Base-by-base conservation (phyloP, 2,797 vertebrate species). In the Ctenosaura bakeri region DNA sequence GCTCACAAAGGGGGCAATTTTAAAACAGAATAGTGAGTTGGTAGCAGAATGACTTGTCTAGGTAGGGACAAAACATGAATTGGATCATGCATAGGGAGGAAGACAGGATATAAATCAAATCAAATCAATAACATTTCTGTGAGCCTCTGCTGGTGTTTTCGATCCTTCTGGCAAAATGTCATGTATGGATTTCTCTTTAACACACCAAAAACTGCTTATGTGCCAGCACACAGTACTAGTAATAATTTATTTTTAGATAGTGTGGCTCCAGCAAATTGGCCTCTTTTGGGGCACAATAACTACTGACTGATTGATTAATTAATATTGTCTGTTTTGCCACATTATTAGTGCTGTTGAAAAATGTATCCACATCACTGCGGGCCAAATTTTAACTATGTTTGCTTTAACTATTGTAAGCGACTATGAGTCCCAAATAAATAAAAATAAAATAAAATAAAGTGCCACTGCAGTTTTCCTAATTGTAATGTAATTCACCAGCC, bases 251-350 rank as follows among this genome's bases (percentile, higher is more conserved):
- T 12, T 10, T 73, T 35, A 12, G 50, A 13, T 26, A 56, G 6
- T 74, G 73, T 71, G 38, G 56, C 38, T 7, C 54, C 35, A 54
- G 81, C 88, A 91, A 89, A 89, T 91, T 76, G 74, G 52, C 7
- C 29, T n/a, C 35, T 42, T 35, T 59, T 42, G n/a, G 22, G 2
- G 10, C 66, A 18, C 77, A 54, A 0, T 22, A 74, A 56, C 29
- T 35, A 20, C 6, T 2, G 18, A 8, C 14, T 5, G 12, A 52
- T 69, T 69, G 4, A 26, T 9, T 42, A 10, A 35, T 74, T 22
- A 3, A 66, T 66, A 9, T 69, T 69, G 66, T 69, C 32, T 69
- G 66, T 69, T 69, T 69, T 69, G 64, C 42, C 10, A 26, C 32
- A 64, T 46, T 38, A 32, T 81, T 20, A 38, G 24, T 71, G 52